Percentiles rank a stretch among this genome's conserved stretches.
phyloP scores from a whole-genome alignment of 1,140 invertebrate genomes.

The Arctopsyche grandis region DNA sequence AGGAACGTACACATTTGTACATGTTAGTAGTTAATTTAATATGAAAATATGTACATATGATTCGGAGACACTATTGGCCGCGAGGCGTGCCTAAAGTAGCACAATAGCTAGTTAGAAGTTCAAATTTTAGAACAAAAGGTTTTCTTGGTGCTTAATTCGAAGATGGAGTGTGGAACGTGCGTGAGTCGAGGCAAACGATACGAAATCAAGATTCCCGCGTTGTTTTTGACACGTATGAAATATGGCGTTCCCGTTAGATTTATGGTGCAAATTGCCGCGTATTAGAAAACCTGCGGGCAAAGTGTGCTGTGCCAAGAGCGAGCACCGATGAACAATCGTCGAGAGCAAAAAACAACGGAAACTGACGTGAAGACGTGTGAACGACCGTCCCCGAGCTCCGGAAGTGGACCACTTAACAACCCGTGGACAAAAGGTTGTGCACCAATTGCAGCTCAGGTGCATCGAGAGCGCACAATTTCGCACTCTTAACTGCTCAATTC shows the following conservation, averaged over 20 bases:
- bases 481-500: not conserved
- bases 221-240: not conserved
- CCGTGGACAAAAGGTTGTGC: not conserved
- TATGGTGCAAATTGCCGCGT: not conserved
- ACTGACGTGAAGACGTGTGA: slow-evolving; percentile 22
- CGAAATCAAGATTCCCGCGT: not conserved
- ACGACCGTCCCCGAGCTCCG: slow-evolving; percentile 29
- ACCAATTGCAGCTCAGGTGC: not conserved
- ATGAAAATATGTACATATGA: no score
- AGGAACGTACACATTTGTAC: no score
- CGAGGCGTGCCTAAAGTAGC: no score
- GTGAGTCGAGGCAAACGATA: not conserved
- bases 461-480: not conserved
- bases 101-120: no score
- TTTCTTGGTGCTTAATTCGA: no score
- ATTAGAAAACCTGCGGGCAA: not conserved
- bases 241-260: slow-evolving; percentile 25
- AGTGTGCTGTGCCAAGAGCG: not conserved
- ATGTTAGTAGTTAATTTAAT: no score
- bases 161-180: no score
- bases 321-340: not conserved
- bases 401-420: slow-evolving; percentile 37
- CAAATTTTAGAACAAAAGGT: no score
- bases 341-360: slow-evolving; percentile 7
- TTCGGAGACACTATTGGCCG: no score